Conservation (phyloP, 92 coral and sea anemone genomes). For the Galaxea fascicularis region DNA sequence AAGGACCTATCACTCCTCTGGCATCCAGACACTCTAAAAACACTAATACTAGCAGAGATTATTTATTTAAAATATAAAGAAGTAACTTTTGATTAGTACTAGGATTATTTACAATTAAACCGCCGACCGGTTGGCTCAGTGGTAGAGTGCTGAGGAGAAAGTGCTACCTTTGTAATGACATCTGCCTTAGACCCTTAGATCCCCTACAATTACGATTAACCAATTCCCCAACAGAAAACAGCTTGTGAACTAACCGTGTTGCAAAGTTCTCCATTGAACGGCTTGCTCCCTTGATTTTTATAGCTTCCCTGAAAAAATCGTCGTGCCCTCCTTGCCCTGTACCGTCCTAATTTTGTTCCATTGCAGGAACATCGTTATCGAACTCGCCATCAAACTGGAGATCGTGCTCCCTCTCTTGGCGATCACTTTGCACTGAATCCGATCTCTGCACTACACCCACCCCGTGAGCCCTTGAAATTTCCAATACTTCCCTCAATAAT, state of each 20-base stretch:
- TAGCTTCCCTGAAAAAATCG: not conserved
- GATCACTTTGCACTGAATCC: too few species aligned
- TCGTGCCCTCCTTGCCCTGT: not conserved
- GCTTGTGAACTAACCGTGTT: not conserved
- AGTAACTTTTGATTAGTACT: too few species aligned
- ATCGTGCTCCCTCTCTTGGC: too few species aligned
- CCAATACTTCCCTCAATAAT: not conserved
- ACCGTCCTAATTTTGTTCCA: not conserved
- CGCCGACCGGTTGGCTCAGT: too few species aligned
- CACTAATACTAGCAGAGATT: too few species aligned
- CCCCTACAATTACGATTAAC: slow-evolving; percentile 31
- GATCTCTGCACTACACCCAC: not conserved
- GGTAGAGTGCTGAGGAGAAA: too few species aligned
- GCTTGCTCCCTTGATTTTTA: slow-evolving; percentile 8
- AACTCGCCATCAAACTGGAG: not conserved
- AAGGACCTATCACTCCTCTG: too few species aligned
- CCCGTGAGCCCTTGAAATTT: not conserved
- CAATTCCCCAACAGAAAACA: slow-evolving; percentile 3
- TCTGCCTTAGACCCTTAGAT: slow-evolving; percentile 20
- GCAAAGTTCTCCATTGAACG: slow-evolving; percentile 35
- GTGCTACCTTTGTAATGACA: too few species aligned
- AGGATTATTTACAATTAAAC: too few species aligned
- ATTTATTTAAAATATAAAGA: too few species aligned
- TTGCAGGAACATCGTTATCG: not conserved
- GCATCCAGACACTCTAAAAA: too few species aligned